phyloP scores from a whole-genome alignment of 1,140 invertebrate genomes.

The Diorhabda carinulata region DNA sequence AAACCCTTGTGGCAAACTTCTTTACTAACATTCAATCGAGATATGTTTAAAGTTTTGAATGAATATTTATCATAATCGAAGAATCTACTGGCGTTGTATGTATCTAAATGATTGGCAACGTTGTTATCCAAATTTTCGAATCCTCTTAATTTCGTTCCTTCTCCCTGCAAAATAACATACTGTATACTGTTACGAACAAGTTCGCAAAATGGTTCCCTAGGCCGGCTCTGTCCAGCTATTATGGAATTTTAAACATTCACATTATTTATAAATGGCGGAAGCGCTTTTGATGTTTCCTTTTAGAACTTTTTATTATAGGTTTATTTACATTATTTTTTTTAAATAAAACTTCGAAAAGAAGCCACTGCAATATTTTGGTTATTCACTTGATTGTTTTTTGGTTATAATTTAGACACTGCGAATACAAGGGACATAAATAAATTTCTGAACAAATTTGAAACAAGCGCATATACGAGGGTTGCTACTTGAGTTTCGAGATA shows the following conservation, averaged over 20 bases:
- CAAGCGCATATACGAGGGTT: too few relatives aligned
- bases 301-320: too few relatives aligned
- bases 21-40: slow-evolving; percentile 12
- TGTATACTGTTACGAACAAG: background rate
- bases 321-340: too few relatives aligned
- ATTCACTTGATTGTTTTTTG: background rate
- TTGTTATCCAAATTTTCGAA: slow-evolving; percentile 18
- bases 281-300: too few relatives aligned
- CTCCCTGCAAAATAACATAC: background rate
- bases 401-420: background rate
- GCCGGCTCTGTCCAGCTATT: too few relatives aligned
- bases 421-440: too few relatives aligned
- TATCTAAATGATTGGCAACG: slow-evolving; percentile 15
- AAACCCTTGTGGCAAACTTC: slow-evolving; percentile 24
- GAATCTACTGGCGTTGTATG: slow-evolving; percentile 17
- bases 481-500: too few relatives aligned
- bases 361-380: background rate
- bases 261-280: too few relatives aligned
- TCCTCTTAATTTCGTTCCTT: background rate
- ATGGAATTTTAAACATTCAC: background rate
- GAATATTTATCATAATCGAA: slow-evolving; percentile 25
- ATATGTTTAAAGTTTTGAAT: slow-evolving; percentile 23
- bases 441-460: too few relatives aligned
- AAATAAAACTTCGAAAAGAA: background rate
- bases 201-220: too few relatives aligned